Evolutionary conservation across 2,113 vertebrate species (phyloP), one percentile per base, ranked within the genome.

Genomic region (Pelodiscus sinensis): DNA sequence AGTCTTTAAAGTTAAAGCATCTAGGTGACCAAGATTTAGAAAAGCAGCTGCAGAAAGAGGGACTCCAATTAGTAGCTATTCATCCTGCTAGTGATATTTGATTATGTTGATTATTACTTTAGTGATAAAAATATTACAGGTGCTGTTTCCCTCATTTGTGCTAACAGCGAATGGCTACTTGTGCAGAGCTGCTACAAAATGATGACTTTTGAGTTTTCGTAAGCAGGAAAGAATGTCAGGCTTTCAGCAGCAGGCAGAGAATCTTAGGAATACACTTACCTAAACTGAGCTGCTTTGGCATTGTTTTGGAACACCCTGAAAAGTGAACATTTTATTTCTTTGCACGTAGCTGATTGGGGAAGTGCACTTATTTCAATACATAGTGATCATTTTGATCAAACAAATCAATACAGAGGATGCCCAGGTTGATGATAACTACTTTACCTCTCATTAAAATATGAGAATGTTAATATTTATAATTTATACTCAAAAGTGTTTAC

Each of bases 391-490:
- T 80, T 89, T 73, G 15, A 79, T 13, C n/a, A 81, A 52, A 84
- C 50, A 77, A 16, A 57, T 90, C 44, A 27, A n/a, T 50, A 77
- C 81, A 83, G 82, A 78, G 90, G 71, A 51, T 78, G 60, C 5
- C 4, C 65, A 50, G 44, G 52, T 14, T 71, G 58, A 84, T 79
- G 35, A 44, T 29, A 29, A 12, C 19, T 90, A 18, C 15, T 88
- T 56, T 84, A 56, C 60, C 77, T 91, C 58, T 85, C 83, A 87
- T 54, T 73, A 82, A 92, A 80, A 81, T 78, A 56, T 58, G 65
- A 73, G 82, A 80, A 5, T 2, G 27, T 78, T 93, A 95, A 93
- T 86, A 24, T 85, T 50, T 73, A 68, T 92, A 90, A 95, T 82
- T 56, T 83, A 85, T 91, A 87, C 82, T 71, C 79, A 73, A 88